phyloP scores from a whole-genome alignment of 64 coral and sea anemone species.

The Porites lutea region DNA sequence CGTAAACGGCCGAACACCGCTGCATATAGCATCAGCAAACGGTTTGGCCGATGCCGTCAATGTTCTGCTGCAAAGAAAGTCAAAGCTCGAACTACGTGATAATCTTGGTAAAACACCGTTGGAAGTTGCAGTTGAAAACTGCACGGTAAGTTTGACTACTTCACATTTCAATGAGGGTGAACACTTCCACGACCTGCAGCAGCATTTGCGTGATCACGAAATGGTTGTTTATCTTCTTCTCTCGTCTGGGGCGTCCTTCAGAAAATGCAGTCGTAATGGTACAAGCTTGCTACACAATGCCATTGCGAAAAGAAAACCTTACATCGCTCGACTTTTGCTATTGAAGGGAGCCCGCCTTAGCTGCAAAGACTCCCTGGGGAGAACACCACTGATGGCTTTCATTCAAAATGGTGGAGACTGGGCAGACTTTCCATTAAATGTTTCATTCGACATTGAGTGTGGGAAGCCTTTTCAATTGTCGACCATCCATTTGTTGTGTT shows the following conservation, averaged over 20 bases:
- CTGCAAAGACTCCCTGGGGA: conserved; percentile 3
- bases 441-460: conserved; percentile 12
- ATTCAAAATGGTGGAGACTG: not conserved
- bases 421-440: not conserved
- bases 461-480: not conserved
- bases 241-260: not conserved
- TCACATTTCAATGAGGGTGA: not conserved
- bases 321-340: not conserved
- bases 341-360: not conserved
- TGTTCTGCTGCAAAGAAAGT: not conserved
- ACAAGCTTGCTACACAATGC: conserved; percentile 12
- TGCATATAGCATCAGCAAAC: conserved; percentile 4
- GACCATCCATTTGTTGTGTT: conserved; percentile 31
- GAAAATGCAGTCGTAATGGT: not conserved
- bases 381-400: not conserved
- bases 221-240: not conserved
- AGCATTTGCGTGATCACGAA: not conserved
- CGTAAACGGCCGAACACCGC: not conserved
- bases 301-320: not conserved
- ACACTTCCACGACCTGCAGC: not conserved
- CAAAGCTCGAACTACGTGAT: not conserved
- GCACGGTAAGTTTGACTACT: not conserved
- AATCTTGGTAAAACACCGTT: not conserved
- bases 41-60: conserved; percentile 1
- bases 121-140: not conserved